Base-by-base conservation (phyloP, 2,113 vertebrate genomes). In the Thunnus maccoyii region DNA sequence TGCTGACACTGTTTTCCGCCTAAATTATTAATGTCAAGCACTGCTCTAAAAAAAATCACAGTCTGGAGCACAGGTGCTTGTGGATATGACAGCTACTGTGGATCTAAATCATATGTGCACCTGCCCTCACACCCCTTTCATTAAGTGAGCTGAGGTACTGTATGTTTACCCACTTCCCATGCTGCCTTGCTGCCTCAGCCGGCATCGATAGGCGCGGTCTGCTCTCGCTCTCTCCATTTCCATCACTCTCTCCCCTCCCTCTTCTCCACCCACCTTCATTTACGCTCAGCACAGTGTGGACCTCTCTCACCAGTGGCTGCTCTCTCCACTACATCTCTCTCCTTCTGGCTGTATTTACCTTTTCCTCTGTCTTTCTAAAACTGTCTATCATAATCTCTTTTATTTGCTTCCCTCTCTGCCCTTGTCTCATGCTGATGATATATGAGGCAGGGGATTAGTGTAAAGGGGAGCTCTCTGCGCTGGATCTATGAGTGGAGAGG, bases 141-240 rank as follows among this genome's bases (percentile, higher is more conserved):
- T 86, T 60, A 71, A 72, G 58, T 10, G 16, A 60, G 67, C 60
- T 56, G 68, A 72, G 55, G 51, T 88, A 41, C 8, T 36, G 30
- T 62, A 62, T 84, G 62, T 85, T 88, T 69, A 54, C 69, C 55
- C 72, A 30, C 65, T 58, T 83, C 80, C 76, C 82, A 79, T 81
- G 72, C 80, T 78, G 63, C 86, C 65, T 88, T 83, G 75, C 84
- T 86, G 65, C 73, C 52, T 62, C 76, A 76, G 77, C 71, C 52
- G 22, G 78, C 74, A 64, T 87, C 52, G 54, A 90, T 91, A 94
- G 92, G 91, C 86, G 88, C 78, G 87, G 91, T 91, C 90, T 92
- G 80, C 81, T 78, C 62, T 72, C 27, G 16, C 80, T 88, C 72
- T 54, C 82, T 85, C 83, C 82, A 88, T 91, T 82, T 88, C 80